Evolutionary conservation across 1,140 invertebrate genomes (phyloP).

Genomic region (Phortica variegata): DNA sequence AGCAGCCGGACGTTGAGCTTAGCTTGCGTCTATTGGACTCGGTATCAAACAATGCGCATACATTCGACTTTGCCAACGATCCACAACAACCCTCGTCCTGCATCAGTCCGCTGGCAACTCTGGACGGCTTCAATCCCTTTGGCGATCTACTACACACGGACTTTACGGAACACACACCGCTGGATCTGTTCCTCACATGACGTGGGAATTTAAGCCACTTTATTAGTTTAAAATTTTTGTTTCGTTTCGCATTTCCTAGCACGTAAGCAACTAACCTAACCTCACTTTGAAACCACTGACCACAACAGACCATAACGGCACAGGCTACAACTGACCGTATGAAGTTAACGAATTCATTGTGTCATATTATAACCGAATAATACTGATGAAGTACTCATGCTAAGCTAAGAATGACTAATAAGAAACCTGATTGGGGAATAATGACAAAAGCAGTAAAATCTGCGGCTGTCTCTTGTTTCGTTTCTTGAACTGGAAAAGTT

Average conservation of each 20-base stretch:
- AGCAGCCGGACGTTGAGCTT: slow-evolving; percentile 44
- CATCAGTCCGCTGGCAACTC: slow-evolving; percentile 40
- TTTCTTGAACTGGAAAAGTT: slow-evolving; percentile 17
- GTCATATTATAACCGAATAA: slow-evolving; percentile 32
- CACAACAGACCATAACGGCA: slow-evolving; percentile 28
- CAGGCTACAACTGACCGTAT: too few species aligned
- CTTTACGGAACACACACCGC: slow-evolving; percentile 25
- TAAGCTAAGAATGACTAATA: too few species aligned
- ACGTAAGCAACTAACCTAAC: slow-evolving; percentile 22
- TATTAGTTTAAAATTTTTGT: slow-evolving; percentile 22
- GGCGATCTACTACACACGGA: slow-evolving; percentile 40
- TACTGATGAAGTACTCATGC: too few species aligned
- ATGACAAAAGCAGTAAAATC: slow-evolving; percentile 2
- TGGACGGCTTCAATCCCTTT: slow-evolving; percentile 46
- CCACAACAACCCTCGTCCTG: slow-evolving; percentile 45
- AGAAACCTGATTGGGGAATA: too few species aligned
- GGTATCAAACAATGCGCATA: slow-evolving; percentile 33
- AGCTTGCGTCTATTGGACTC: slow-evolving; percentile 47
- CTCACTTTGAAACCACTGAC: slow-evolving; percentile 27
- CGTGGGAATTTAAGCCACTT: slow-evolving; percentile 7
- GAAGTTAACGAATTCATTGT: slow-evolving; percentile 37
- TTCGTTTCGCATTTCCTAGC: slow-evolving; percentile 26
- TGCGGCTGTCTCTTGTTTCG: slow-evolving; percentile 18
- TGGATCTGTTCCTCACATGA: slow-evolving; percentile 52
- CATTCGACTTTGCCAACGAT: slow-evolving; percentile 39